A percentile compares a stretch with the other conserved stretches of the same genome.
Evolutionary conservation across 30 jellyfish, hydroid and myxozoan genomes (phyloP).

Genomic region (Hydra vulgaris): DNA sequence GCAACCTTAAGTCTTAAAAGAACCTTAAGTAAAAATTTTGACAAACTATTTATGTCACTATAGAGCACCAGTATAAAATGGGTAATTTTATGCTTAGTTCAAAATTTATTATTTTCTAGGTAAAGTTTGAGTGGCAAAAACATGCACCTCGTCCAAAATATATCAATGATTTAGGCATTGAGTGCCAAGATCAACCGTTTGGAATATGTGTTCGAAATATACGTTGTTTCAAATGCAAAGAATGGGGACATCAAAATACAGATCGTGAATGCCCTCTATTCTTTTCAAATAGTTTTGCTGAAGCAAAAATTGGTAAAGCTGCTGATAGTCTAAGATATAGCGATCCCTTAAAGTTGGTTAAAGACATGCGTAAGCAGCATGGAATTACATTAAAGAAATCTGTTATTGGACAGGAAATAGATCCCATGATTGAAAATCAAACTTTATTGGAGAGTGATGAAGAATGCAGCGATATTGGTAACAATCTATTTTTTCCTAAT

Average conservation of each 20-base stretch:
- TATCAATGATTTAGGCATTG: conserved; percentile 72
- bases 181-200: conserved; percentile 94
- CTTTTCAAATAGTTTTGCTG: conserved; percentile 11
- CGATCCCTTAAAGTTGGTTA: conserved; percentile 77
- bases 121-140: conserved; percentile 98
- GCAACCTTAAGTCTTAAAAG: too few species aligned
- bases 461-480: conserved; percentile 38
- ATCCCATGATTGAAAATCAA: conserved; percentile 87
- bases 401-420: conserved; percentile 86
- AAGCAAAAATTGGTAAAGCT: conserved; percentile 19
- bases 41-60: too few species aligned
- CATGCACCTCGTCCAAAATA: conserved; percentile 81
- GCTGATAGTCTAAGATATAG: conserved; percentile 58
- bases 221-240: conserved; percentile 75
- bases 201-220: conserved; percentile 95
- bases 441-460: conserved; percentile 76
- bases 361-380: conserved; percentile 78
- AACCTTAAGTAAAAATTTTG: too few species aligned
- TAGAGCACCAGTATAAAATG: too few species aligned
- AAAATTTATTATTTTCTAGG: conserved; percentile 16
- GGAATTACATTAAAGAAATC: conserved; percentile 63
- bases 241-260: conserved; percentile 95
- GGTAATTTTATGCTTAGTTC: too few species aligned
- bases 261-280: conserved; percentile 94
- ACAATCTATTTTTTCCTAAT: too few species aligned